Evolutionary conservation across 2,888 invertebrate species (phyloP).

Genomic region (Amphipoea oculea): DNA sequence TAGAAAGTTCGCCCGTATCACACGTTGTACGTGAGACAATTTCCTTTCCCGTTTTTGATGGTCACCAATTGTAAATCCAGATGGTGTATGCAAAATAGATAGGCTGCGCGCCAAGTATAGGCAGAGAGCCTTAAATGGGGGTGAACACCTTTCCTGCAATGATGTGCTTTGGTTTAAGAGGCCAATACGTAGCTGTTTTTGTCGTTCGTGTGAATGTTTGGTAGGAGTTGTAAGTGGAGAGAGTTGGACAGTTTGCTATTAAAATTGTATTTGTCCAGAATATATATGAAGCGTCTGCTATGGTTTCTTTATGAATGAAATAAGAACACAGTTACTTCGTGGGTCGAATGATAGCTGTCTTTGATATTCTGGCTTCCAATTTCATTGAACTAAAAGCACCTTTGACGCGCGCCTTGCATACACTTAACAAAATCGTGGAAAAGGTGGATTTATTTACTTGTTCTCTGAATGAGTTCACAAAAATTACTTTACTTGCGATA

Average conservation of each 20-base stretch:
- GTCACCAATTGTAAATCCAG: conserved; percentile 81
- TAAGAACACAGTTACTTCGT: not conserved
- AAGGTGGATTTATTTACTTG: too few relatives aligned
- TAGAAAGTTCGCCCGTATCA: conserved; percentile 59
- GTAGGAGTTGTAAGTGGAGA: conserved; percentile 42
- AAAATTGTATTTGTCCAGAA: not conserved
- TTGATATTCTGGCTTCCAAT: not conserved
- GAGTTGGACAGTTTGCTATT: conserved; percentile 27
- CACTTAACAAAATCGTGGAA: too few relatives aligned
- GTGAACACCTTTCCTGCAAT: conserved; percentile 74
- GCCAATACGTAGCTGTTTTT: conserved; percentile 73
- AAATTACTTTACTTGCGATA: too few relatives aligned
- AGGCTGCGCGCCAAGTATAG: conserved; percentile 78
- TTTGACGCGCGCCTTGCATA: too few relatives aligned
- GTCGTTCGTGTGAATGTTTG: conserved; percentile 65
- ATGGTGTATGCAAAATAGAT: conserved; percentile 81
- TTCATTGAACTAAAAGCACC: not conserved
- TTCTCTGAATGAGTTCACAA: too few relatives aligned
- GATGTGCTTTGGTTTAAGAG: conserved; percentile 74
- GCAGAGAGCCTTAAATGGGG: conserved; percentile 74
- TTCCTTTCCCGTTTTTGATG: conserved; percentile 81
- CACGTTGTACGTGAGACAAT: conserved; percentile 78
- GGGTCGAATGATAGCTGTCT: too few relatives aligned
- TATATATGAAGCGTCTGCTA: not conserved
- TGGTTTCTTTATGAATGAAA: not conserved